Conservation (phyloP, 2,888 invertebrate genomes). For the Dynastes tityus region DNA sequence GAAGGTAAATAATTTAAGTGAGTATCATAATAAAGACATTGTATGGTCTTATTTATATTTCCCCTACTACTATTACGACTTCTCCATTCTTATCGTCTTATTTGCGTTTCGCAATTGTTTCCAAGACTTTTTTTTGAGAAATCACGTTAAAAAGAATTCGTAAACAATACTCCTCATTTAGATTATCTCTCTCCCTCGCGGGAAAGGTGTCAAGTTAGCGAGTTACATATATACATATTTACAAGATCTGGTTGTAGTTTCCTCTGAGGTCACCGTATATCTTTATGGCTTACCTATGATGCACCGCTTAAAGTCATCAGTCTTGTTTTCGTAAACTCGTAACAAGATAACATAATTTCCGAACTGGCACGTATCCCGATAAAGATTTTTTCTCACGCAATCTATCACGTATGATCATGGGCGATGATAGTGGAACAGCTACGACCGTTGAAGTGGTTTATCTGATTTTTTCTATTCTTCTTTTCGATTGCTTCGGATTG, state of each 20-base stretch:
- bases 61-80: neutral
- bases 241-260: neutral
- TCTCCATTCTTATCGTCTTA: neutral
- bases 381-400: constrained; percentile 12
- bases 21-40: neutral
- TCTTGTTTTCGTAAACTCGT: too few species aligned
- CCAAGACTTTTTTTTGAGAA: neutral
- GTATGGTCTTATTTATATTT: constrained; percentile 22
- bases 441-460: neutral
- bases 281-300: too few species aligned
- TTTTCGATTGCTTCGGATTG: neutral
- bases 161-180: constrained; percentile 2
- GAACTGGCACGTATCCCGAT: constrained; percentile 6
- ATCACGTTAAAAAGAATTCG: constrained; percentile 1
- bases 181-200: neutral
- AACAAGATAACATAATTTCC: neutral
- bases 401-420: constrained; percentile 8
- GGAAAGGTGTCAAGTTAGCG: constrained; percentile 7
- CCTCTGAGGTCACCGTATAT: too few species aligned
- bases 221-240: neutral
- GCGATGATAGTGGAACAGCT: neutral
- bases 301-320: too few species aligned
- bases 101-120: neutral
- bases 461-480: constrained; percentile 1
- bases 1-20: neutral